These are phyloP conservation scores for Nesogale talazaci DNA, from an alignment of 2,113 vertebrate genomes.

Conservation along the genomic window DNA sequence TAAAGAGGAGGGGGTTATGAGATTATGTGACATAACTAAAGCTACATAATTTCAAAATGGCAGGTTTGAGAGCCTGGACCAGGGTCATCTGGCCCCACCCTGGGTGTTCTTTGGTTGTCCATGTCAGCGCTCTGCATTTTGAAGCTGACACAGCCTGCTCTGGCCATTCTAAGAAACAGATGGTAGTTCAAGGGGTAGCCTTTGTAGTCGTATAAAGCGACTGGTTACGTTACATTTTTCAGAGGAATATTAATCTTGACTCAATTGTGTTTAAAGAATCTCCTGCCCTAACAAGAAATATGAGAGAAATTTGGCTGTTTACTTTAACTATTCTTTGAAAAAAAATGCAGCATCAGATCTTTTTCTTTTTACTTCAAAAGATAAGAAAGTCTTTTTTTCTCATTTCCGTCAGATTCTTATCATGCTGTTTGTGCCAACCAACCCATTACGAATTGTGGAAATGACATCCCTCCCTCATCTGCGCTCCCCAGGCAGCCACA, in stretches of 20 bases:
- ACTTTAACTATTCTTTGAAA: slow-evolving; percentile 17
- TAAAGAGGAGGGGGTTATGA: neutral
- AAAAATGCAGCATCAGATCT: neutral
- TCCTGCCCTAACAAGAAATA: neutral
- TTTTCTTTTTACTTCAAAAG: slow-evolving; percentile 54
- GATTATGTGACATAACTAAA: neutral
- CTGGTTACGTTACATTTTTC: neutral
- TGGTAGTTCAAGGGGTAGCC: neutral
- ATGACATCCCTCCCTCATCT: slow-evolving; percentile 55
- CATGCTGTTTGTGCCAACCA: slow-evolving; percentile 53
- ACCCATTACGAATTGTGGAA: slow-evolving; percentile 41
- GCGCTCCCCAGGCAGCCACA: slow-evolving; percentile 45
- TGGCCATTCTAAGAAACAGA: slow-evolving; percentile 11
- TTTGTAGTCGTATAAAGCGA: neutral
- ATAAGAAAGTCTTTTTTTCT: slow-evolving; percentile 27
- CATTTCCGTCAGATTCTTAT: slow-evolving; percentile 50
- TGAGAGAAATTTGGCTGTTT: slow-evolving; percentile 13
- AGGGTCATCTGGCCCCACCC: neutral
- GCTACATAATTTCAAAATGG: neutral
- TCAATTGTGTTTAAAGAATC: slow-evolving; percentile 39
- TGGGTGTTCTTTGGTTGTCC: neutral
- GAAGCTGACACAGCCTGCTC: neutral
- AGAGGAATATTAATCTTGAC: slow-evolving; percentile 33
- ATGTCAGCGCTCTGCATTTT: neutral
- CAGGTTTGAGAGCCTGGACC: neutral